Evolutionary conservation across 2,888 invertebrate species (phyloP).

Genomic region (Dicycla oo): DNA sequence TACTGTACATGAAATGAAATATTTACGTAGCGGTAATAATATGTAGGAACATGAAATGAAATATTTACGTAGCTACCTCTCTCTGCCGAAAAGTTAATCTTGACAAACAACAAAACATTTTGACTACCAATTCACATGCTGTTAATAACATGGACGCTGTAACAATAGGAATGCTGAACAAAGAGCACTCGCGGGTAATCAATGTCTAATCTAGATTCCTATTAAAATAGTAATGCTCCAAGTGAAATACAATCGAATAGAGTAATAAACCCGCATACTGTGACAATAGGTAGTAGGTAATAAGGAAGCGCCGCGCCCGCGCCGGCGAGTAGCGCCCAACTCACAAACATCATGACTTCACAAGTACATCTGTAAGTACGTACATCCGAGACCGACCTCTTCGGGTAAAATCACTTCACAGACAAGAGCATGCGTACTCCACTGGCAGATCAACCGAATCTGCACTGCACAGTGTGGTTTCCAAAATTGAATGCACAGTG

Average conservation of each 20-base stretch:
- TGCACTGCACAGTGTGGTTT: no score
- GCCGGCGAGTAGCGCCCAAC: no score
- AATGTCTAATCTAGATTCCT: constrained; percentile 58
- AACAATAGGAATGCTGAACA: constrained; percentile 44
- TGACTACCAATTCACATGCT: constrained; percentile 40
- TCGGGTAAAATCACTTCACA: no score
- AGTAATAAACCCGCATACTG: constrained; percentile 58
- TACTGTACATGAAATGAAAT: no score
- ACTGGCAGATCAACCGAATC: no score
- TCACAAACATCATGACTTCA: no score
- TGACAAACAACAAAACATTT: constrained; percentile 72
- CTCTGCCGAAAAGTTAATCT: constrained; percentile 59
- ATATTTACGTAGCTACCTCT: constrained; percentile 60
- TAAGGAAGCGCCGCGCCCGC: no score
- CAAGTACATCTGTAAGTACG: no score
- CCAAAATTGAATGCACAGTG: no score
- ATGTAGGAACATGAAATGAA: neutral
- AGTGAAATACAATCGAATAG: constrained; percentile 58
- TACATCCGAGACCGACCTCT: no score
- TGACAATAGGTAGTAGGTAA: constrained; percentile 39
- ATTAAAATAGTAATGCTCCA: constrained; percentile 65
- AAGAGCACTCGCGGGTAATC: constrained; percentile 31
- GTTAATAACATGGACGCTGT: constrained; percentile 37
- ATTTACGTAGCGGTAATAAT: no score
- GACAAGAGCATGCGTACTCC: no score